Evolutionary conservation across 1,140 invertebrate species (phyloP).

Genomic region (Holotrichia oblita): DNA sequence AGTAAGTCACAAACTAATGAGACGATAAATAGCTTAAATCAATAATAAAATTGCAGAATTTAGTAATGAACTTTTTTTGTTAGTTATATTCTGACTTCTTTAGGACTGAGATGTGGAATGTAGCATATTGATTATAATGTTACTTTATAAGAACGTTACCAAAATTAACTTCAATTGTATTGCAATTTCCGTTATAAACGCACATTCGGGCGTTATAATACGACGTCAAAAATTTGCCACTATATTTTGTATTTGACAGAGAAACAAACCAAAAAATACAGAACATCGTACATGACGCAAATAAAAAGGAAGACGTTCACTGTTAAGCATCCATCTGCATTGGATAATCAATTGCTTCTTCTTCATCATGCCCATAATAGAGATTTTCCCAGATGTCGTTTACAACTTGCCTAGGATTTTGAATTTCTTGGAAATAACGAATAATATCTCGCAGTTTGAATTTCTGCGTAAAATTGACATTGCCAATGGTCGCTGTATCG

Average conservation of each 20-base stretch:
- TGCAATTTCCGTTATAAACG: too few species aligned
- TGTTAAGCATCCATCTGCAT: slow-evolving; percentile 21
- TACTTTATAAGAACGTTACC: too few species aligned
- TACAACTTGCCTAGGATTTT: slow-evolving; percentile 37
- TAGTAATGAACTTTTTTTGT: too few species aligned
- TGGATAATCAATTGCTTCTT: slow-evolving; percentile 8
- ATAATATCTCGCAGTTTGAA: slow-evolving; percentile 40
- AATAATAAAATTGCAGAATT: too few species aligned
- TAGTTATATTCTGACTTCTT: too few species aligned
- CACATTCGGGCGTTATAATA: too few species aligned
- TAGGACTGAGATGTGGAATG: too few species aligned
- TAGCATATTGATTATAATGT: too few species aligned
- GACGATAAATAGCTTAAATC: too few species aligned
- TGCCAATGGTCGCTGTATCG: slow-evolving; percentile 39
- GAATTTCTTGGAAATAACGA: slow-evolving; percentile 28
- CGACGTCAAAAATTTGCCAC: background rate
- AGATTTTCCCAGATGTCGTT: slow-evolving; percentile 40
- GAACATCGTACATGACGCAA: background rate
- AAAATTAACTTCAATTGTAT: too few species aligned
- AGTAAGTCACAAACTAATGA: too few species aligned
- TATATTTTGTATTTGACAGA: background rate
- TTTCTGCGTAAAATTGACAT: slow-evolving; percentile 38
- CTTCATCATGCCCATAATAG: slow-evolving; percentile 29
- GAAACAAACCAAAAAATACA: slow-evolving; percentile 9
- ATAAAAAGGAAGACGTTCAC: background rate